These are phyloP conservation scores for Grallaria varia DNA, from an alignment of 2,113 vertebrate genomes.

Conservation along the genomic window DNA sequence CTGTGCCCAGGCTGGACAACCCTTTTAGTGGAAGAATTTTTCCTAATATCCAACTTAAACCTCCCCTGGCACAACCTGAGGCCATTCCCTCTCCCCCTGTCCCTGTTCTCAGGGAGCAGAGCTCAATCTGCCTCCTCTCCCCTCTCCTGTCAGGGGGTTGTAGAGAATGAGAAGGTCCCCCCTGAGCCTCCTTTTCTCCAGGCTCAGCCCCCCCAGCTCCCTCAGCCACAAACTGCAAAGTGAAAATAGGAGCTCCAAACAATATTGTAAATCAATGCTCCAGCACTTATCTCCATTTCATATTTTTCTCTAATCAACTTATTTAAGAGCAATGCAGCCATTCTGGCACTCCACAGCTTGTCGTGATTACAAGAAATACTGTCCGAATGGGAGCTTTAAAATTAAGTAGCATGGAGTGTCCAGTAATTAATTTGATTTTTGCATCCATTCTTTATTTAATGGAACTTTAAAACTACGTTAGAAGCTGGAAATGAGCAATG, in stretches of 20 bases:
- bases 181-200: background rate
- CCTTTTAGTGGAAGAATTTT: accelerated
- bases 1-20: accelerated
- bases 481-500: conserved; percentile 48
- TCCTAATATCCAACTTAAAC: accelerated
- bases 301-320: conserved; percentile 18
- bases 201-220: background rate
- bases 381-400: conserved; percentile 75
- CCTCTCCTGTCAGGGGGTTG: background rate
- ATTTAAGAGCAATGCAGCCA: conserved; percentile 18
- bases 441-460: conserved; percentile 75
- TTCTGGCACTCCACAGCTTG: conserved; percentile 55
- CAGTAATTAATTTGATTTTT: conserved; percentile 78
- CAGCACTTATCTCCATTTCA: background rate
- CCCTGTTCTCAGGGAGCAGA: background rate
- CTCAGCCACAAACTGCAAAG: background rate
- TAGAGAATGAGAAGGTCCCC: background rate
- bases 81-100: background rate
- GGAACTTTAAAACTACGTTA: conserved; percentile 70
- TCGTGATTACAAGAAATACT: conserved; percentile 75
- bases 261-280: conserved; percentile 29
- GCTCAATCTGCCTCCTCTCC: accelerated
- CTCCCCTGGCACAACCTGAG: background rate
- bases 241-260: background rate
- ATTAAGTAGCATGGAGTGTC: conserved; percentile 78